These are phyloP conservation scores for Helogale parvula DNA, from an alignment of 2,113 vertebrate species.

Conservation along the genomic window DNA sequence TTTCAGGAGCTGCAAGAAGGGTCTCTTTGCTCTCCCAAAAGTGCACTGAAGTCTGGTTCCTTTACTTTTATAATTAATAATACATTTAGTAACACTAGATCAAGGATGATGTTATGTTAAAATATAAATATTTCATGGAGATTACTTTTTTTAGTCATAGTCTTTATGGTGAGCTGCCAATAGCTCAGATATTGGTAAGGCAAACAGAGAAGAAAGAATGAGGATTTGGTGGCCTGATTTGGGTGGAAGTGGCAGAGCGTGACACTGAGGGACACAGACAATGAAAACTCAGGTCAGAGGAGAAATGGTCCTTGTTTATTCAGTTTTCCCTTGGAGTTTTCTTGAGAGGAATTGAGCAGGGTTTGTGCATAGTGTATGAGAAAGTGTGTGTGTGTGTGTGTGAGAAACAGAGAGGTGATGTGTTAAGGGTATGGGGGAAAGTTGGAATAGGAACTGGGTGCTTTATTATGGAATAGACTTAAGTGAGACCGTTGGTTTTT, in stretches of 20 bases:
- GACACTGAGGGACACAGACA: neutral
- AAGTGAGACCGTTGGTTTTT: neutral
- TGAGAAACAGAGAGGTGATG: neutral
- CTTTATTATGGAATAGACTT: neutral
- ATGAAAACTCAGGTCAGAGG: neutral
- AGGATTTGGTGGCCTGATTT: neutral
- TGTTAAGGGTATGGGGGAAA: neutral
- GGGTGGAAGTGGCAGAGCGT: neutral
- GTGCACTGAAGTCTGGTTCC: neutral
- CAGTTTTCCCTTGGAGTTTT: neutral
- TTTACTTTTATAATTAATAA: slow-evolving; percentile 28
- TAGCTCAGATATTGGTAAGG: neutral
- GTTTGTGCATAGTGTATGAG: neutral
- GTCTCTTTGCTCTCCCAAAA: neutral
- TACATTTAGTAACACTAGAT: neutral
- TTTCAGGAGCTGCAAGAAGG: neutral
- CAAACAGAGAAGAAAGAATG: neutral
- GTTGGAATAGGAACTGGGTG: neutral
- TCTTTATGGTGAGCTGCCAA: neutral
- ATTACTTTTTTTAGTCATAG: neutral
- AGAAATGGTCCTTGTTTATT: neutral
- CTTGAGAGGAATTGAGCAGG: neutral
- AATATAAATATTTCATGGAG: neutral
- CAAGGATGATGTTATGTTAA: neutral
- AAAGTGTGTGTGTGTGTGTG: neutral